Evolutionary conservation across 2,797 vertebrate species (phyloP).

Genomic region (Leucoraja ocellata): DNA sequence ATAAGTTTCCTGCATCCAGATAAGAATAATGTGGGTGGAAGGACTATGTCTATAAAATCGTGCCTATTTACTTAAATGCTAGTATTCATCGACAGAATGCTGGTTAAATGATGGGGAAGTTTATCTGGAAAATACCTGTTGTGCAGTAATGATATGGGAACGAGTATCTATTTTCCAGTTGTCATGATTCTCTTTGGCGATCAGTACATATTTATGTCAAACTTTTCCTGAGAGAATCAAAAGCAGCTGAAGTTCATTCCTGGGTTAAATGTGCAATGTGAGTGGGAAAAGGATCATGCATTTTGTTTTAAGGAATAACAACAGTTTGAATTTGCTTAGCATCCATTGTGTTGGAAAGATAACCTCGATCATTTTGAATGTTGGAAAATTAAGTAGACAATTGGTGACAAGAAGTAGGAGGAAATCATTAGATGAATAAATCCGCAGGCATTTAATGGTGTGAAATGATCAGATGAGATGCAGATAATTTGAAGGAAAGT

Average conservation of each 20-base stretch:
- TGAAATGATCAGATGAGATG: background rate
- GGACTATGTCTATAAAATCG: too few species aligned
- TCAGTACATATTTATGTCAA: background rate
- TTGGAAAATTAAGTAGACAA: background rate
- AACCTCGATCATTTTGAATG: background rate
- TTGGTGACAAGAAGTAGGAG: background rate
- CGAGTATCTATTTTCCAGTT: background rate
- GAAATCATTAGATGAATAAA: background rate
- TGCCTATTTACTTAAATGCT: background rate
- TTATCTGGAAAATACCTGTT: background rate
- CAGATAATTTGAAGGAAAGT: background rate
- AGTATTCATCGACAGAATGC: background rate
- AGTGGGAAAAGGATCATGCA: background rate
- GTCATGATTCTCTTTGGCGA: background rate
- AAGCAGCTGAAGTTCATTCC: background rate
- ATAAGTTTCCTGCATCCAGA: too few species aligned
- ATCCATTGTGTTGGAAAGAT: background rate
- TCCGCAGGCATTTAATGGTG: background rate
- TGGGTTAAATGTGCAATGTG: background rate
- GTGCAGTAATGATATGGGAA: background rate
- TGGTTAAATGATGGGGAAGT: background rate
- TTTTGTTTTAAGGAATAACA: background rate
- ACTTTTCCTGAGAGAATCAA: background rate
- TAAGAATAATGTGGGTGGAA: too few species aligned
- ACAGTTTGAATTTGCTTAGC: background rate